Percentiles rank a stretch among this genome's conserved stretches.
phyloP scores from a whole-genome alignment of 2,113 vertebrate species.

The Amblyornis subalaris region DNA sequence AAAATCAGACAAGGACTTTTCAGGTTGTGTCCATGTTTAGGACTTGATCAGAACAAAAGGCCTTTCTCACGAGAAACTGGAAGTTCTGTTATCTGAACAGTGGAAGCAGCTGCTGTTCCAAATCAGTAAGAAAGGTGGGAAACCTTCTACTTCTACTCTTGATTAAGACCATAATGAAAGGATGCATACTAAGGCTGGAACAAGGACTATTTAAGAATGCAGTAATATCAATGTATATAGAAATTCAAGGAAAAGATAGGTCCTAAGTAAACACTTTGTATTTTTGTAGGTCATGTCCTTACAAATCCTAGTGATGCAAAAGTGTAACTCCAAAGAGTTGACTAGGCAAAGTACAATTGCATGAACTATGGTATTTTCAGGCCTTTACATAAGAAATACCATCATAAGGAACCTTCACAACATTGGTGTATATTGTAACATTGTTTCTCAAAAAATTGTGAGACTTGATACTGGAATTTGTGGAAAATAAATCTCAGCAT shows the following conservation, averaged over 20 bases:
- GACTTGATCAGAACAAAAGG: neutral
- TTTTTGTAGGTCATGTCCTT: neutral
- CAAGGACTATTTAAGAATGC: neutral
- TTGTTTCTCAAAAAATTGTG: neutral
- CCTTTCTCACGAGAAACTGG: neutral
- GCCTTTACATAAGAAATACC: neutral
- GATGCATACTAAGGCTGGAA: neutral
- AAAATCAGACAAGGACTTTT: neutral
- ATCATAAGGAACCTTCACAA: neutral
- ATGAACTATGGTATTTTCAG: neutral
- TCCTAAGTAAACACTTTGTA: neutral
- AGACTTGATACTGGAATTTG: neutral
- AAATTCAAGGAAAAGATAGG: neutral
- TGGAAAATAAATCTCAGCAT: neutral
- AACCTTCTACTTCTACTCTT: neutral
- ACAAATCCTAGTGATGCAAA: neutral
- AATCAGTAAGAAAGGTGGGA: neutral
- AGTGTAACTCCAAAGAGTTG: neutral
- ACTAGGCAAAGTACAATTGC: neutral
- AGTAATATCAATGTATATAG: neutral
- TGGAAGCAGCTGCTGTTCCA: neutral
- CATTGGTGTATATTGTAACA: neutral
- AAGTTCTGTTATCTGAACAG: neutral
- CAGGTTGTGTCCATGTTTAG: neutral
- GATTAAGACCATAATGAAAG: neutral